phyloP scores from a whole-genome alignment of 2,113 vertebrate species.

The Stictonetta naevosa region DNA sequence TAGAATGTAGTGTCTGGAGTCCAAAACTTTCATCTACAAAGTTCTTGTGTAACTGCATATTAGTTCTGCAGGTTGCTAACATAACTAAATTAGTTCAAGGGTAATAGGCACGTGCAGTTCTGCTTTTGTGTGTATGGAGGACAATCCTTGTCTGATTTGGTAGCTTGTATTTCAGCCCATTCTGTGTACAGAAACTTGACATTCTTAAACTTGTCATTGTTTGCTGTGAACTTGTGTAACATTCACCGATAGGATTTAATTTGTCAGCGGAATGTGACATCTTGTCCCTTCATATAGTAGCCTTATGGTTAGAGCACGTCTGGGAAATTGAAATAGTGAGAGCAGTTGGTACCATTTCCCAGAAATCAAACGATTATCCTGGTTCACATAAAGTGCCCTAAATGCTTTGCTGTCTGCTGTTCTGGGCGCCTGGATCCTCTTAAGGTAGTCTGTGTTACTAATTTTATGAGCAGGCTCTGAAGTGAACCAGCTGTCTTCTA shows the following conservation, averaged over 20 bases:
- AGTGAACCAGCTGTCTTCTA: background rate
- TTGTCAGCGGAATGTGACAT: background rate
- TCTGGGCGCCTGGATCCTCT: background rate
- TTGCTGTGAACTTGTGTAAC: background rate
- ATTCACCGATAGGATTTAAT: background rate
- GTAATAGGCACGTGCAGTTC: background rate
- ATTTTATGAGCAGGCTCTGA: background rate
- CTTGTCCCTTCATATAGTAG: background rate
- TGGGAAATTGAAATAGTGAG: background rate
- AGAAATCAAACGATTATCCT: background rate
- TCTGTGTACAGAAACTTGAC: background rate
- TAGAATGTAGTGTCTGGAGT: background rate
- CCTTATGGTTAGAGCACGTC: background rate
- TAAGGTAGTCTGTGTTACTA: background rate
- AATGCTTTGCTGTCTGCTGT: background rate
- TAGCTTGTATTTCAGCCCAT: background rate
- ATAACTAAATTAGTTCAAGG: background rate
- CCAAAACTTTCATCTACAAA: background rate
- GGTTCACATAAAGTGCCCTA: background rate
- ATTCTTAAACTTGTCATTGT: background rate
- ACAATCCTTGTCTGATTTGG: background rate
- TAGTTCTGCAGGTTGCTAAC: background rate
- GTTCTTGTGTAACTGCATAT: fast-evolving
- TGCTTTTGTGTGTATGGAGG: background rate
- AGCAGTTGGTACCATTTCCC: background rate